Conservation (phyloP, 1,140 invertebrate species). For the Aethina tumida region DNA sequence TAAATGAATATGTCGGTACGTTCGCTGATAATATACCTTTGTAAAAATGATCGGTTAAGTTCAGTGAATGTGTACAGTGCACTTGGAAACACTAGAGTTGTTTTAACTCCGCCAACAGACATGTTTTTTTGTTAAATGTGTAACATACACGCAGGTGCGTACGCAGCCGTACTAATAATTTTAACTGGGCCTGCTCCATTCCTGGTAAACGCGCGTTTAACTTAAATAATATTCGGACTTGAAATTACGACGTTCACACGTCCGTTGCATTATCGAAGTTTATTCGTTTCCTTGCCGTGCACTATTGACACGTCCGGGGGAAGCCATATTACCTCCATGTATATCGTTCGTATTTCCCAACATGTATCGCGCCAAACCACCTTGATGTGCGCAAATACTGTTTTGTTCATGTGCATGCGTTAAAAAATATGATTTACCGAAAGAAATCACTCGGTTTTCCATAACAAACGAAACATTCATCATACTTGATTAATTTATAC, state of each 20-base stretch:
- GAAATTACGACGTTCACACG: constrained; percentile 8
- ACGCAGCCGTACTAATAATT: constrained; percentile 75
- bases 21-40: constrained; percentile 26
- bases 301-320: constrained; percentile 3
- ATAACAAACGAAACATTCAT: constrained; percentile 8
- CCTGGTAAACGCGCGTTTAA: constrained; percentile 32
- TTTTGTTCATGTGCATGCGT: constrained; percentile 30
- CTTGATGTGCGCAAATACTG: constrained; percentile 28
- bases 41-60: constrained; percentile 26
- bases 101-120: constrained; percentile 28
- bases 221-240: constrained; percentile 18
- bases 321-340: constrained; percentile 16
- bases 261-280: neutral
- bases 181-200: constrained; percentile 72
- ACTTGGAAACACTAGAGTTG: constrained; percentile 18
- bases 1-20: constrained; percentile 32
- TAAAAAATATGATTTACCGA: constrained; percentile 25
- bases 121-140: constrained; percentile 35
- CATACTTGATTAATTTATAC: neutral
- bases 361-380: constrained; percentile 28
- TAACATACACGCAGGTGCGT: constrained; percentile 74
- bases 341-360: too few species aligned
- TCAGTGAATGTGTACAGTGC: constrained; percentile 15
- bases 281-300: constrained; percentile 1
- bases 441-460: constrained; percentile 7